A percentile compares a stretch with the other conserved stretches of the same genome.
phyloP scores from a whole-genome alignment of 2,113 vertebrate species.

The Rhinolophus ferrumequinum region DNA sequence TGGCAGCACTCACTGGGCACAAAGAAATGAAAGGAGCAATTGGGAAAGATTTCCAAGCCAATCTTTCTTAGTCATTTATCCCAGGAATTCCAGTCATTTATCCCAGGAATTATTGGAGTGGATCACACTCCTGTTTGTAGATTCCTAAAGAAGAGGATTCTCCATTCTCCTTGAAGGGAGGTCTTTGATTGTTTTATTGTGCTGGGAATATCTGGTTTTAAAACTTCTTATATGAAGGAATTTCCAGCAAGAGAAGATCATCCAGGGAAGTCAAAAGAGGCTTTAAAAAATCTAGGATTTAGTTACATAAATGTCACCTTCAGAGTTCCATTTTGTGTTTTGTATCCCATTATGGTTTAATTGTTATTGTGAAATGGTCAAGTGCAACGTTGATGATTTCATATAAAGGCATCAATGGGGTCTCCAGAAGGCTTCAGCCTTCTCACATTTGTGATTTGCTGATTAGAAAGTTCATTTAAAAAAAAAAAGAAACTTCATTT shows the following conservation, averaged over 20 bases:
- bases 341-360: background rate
- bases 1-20: background rate
- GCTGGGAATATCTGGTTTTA: background rate
- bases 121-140: background rate
- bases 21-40: background rate
- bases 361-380: background rate
- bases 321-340: background rate
- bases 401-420: background rate
- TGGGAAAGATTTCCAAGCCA: background rate
- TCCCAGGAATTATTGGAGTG: background rate
- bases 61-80: background rate
- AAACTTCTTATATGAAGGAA: background rate
- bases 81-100: background rate
- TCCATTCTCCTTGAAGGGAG: background rate
- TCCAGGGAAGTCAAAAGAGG: background rate
- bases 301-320: background rate
- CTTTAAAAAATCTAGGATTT: background rate
- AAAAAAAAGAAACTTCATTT: background rate
- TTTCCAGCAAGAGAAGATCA: background rate
- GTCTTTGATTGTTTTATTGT: background rate
- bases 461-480: background rate
- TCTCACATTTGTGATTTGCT: background rate
- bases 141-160: background rate
- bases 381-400: background rate
- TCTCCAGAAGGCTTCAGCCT: background rate